Evolutionary conservation across 2,113 vertebrate genomes (phyloP).

Genomic region (Myxocyprinus asiaticus): DNA sequence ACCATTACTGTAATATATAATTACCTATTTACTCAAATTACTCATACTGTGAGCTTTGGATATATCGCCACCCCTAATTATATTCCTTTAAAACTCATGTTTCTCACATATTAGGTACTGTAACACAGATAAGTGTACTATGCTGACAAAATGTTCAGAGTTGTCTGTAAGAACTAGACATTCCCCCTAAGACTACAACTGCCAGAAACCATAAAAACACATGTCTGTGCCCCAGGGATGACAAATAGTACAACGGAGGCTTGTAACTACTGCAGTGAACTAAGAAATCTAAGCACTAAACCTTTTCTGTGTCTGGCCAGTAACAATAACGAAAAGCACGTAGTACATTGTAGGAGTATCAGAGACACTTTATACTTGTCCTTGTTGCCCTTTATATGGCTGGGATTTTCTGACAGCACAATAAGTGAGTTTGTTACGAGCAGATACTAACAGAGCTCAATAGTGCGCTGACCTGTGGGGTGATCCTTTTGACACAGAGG

Average conservation of each 20-base stretch:
- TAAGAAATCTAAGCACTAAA: neutral
- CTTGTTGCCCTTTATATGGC: constrained; percentile 1
- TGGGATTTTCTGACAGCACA: constrained; percentile 3
- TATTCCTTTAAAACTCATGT: too few relatives aligned
- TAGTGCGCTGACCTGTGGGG: constrained; percentile 36
- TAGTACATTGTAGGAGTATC: neutral
- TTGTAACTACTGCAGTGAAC: neutral
- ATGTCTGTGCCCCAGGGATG: constrained; percentile 13
- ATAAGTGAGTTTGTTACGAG: constrained; percentile 24
- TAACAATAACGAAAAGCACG: neutral
- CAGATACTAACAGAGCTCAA: constrained; percentile 32
- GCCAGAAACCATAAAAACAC: constrained; percentile 10
- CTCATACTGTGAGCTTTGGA: too few relatives aligned
- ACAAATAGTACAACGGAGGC: constrained; percentile 16
- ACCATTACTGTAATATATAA: neutral
- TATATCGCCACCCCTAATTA: too few relatives aligned
- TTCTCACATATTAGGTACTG: neutral
- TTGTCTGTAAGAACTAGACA: neutral
- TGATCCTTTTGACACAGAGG: constrained; percentile 35
- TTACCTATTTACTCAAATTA: too few relatives aligned
- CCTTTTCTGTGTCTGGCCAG: neutral
- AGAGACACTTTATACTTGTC: constrained; percentile 6
- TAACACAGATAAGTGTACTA: neutral
- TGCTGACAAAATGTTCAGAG: neutral
- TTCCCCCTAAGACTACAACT: neutral